These are phyloP conservation scores for Sebastes variabilis DNA, from an alignment of 2,797 vertebrate genomes.

Conservation along the genomic window DNA sequence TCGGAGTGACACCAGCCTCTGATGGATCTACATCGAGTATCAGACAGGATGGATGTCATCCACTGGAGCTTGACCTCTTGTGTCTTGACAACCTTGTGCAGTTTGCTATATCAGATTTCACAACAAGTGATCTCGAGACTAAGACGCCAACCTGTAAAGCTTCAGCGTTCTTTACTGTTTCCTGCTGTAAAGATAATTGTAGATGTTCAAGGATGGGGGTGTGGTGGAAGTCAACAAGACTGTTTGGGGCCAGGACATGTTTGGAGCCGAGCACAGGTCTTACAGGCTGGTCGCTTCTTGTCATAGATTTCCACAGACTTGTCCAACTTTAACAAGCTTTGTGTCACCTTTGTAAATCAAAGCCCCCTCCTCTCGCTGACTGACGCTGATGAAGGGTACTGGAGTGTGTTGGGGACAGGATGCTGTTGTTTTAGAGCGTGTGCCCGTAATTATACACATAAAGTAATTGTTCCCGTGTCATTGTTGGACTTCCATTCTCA, in stretches of 20 bases:
- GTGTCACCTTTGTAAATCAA: conserved; percentile 42
- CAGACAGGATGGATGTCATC: background rate
- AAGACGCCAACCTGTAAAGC: conserved; percentile 29
- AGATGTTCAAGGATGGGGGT: conserved; percentile 55
- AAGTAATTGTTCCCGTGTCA: conserved; percentile 61
- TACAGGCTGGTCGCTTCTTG: conserved; percentile 25
- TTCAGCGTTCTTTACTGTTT: conserved; percentile 65
- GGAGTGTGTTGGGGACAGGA: conserved; percentile 44
- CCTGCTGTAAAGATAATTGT: conserved; percentile 79
- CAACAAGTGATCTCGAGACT: conserved; percentile 29
- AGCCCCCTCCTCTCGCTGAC: conserved; percentile 13
- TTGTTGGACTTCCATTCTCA: conserved; percentile 59
- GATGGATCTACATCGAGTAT: background rate
- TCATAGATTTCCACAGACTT: conserved; percentile 43
- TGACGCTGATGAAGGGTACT: conserved; percentile 9
- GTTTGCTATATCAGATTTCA: conserved; percentile 40
- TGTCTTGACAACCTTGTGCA: background rate
- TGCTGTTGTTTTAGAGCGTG: conserved; percentile 37
- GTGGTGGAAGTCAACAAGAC: conserved; percentile 65
- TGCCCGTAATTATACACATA: conserved; percentile 54
- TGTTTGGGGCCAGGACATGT: conserved; percentile 60
- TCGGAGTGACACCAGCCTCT: background rate
- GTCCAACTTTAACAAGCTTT: conserved; percentile 58
- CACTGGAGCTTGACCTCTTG: conserved; percentile 5
- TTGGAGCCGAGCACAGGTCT: conserved; percentile 40